Conservation (phyloP, 2,888 invertebrate genomes). For the Eristalinus aeneus region DNA sequence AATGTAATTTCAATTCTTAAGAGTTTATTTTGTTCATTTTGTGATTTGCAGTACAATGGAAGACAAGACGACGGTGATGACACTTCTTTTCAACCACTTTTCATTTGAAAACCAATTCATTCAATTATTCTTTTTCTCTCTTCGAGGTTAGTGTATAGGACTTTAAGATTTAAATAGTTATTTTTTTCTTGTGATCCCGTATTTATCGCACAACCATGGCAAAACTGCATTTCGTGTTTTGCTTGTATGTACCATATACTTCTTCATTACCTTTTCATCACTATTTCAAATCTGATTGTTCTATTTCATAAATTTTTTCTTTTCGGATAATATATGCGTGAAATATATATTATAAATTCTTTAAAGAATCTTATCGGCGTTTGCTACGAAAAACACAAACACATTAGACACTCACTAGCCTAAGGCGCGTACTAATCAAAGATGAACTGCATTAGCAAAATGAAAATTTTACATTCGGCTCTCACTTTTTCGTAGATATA, state of each 20-base stretch:
- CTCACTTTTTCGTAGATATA: background rate
- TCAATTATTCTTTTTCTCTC: background rate
- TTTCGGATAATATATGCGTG: background rate
- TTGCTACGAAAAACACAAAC: background rate
- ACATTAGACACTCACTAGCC: background rate
- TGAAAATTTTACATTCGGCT: background rate
- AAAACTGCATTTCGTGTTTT: background rate
- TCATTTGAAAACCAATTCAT: background rate
- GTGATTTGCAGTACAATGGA: background rate
- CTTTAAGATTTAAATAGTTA: background rate
- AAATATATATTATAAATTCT: background rate
- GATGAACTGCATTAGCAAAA: slow-evolving; percentile 11
- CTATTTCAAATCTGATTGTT: background rate
- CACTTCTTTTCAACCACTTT: background rate
- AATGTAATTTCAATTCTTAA: background rate
- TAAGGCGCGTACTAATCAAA: slow-evolving; percentile 8
- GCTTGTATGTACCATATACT: background rate
- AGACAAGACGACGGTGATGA: background rate
- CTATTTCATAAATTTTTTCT: background rate
- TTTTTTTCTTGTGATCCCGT: background rate
- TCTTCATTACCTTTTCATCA: background rate
- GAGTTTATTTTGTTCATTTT: background rate
- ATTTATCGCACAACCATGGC: background rate
- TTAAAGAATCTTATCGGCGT: background rate
- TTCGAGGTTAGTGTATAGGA: background rate